phyloP scores from a whole-genome alignment of 2,797 vertebrate species.

The Cheirogaleus major region DNA sequence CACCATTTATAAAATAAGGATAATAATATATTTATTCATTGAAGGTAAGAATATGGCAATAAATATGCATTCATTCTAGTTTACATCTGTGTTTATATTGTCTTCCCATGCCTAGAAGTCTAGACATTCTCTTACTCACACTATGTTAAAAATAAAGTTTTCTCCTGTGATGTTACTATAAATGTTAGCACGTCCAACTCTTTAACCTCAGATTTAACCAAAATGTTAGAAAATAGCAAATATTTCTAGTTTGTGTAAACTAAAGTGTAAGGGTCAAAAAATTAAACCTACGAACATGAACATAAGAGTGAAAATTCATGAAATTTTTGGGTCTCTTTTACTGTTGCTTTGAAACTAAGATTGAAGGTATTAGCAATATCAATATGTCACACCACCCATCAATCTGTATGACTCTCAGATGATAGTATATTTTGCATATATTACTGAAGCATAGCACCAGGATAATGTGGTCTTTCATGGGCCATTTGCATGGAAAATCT shows the following conservation, averaged over 20 bases:
- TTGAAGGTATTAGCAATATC: not conserved
- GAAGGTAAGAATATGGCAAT: not conserved
- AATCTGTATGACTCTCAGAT: not conserved
- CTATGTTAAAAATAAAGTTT: not conserved
- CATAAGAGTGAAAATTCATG: not conserved
- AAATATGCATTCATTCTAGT: not conserved
- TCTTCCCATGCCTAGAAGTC: not conserved
- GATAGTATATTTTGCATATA: not conserved
- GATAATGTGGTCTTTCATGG: not conserved
- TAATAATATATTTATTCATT: not conserved
- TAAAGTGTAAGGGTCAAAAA: not conserved
- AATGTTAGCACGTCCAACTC: not conserved
- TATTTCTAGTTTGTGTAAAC: not conserved
- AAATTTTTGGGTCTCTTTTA: not conserved
- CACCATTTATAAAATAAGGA: not conserved
- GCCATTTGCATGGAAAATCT: not conserved
- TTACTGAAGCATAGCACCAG: not conserved
- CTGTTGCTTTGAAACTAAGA: not conserved
- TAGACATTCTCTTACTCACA: not conserved
- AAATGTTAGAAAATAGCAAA: not conserved
- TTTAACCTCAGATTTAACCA: not conserved
- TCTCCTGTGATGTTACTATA: not conserved
- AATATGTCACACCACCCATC: not conserved
- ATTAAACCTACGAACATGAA: not conserved
- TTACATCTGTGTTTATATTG: not conserved